phyloP scores from a whole-genome alignment of 2,888 invertebrate genomes.

The Reticulitermes lucifugus region DNA sequence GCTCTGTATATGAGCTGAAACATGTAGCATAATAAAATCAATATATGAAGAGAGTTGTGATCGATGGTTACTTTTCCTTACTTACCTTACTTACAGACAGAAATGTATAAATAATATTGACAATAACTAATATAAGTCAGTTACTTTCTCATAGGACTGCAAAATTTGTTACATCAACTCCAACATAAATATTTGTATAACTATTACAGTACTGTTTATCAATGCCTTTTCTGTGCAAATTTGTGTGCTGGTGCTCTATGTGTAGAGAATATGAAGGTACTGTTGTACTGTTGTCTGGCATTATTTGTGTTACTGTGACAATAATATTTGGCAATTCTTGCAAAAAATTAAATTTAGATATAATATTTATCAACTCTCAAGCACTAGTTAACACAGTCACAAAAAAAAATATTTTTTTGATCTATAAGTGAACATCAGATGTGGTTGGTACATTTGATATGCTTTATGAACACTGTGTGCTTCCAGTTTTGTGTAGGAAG shows the following conservation, averaged over 20 bases:
- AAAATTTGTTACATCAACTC: background rate
- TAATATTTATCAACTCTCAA: background rate
- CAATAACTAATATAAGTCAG: background rate
- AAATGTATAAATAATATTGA: no score
- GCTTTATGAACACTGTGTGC: conserved; percentile 27
- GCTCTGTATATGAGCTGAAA: no score
- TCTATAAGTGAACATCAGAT: background rate
- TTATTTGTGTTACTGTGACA: conserved; percentile 24
- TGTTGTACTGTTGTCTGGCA: background rate
- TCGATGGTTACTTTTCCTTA: no score
- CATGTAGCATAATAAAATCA: no score
- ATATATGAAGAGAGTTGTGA: no score
- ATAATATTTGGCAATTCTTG: conserved; percentile 30
- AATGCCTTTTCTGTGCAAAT: conserved; percentile 20
- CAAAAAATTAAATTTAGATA: conserved; percentile 11
- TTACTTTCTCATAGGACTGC: background rate
- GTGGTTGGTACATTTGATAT: conserved; percentile 17
- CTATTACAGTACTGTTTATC: background rate
- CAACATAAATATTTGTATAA: background rate
- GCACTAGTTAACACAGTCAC: conserved; percentile 29
- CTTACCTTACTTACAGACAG: no score
- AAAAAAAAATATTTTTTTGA: conserved; percentile 11
- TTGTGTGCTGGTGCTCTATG: conserved; percentile 14
- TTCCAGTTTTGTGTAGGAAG: conserved; percentile 40
- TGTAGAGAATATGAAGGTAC: background rate